phyloP scores from a whole-genome alignment of 2,113 vertebrate species.

The Marmota monax region DNA sequence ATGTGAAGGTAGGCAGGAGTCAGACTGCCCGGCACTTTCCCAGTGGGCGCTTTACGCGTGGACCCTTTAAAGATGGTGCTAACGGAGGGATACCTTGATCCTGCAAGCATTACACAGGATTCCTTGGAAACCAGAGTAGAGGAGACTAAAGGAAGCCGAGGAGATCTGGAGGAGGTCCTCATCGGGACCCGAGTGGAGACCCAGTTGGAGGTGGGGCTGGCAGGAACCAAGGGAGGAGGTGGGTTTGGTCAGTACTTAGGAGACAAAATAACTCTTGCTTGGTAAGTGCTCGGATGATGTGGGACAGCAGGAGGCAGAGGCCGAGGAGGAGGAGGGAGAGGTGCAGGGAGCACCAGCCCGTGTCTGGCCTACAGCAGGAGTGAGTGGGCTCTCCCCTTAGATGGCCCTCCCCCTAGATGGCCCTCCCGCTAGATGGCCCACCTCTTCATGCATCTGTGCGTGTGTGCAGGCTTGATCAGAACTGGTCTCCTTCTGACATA shows the following conservation, averaged over 20 bases:
- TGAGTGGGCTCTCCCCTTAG: background rate
- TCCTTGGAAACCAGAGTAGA: background rate
- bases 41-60: no score
- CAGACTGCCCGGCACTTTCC: background rate
- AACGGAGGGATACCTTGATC: no score
- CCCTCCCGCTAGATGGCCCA: rapidly evolving
- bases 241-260: background rate
- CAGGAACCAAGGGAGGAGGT: background rate
- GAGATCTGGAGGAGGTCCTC: background rate
- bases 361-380: rapidly evolving
- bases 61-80: background rate
- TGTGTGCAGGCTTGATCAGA: background rate
- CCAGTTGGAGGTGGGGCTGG: background rate
- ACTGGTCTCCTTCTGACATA: background rate
- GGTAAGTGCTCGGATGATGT: background rate
- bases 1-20: rapidly evolving
- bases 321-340: background rate
- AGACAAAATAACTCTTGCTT: background rate
- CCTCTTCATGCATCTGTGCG: background rate
- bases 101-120: background rate
- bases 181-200: background rate
- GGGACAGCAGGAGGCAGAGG: no score
- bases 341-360: rapidly evolving
- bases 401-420: background rate
- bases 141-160: background rate